Percentiles rank a stretch among this genome's conserved stretches.
Evolutionary conservation across 2,888 invertebrate species (phyloP).

Genomic region (Orthonychiurus folsomi): DNA sequence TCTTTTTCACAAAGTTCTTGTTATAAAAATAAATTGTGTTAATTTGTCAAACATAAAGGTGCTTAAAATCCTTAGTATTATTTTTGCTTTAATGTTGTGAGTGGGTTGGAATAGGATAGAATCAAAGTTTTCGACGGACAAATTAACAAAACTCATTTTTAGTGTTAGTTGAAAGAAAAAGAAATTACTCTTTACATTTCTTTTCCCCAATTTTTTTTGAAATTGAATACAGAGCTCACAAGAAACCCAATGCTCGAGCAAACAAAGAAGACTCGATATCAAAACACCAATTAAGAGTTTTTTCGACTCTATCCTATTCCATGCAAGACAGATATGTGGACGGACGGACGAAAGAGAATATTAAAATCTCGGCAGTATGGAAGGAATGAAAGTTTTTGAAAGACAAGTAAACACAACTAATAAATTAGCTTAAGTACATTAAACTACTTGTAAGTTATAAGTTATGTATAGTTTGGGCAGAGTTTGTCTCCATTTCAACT

Average conservation of each 20-base stretch:
- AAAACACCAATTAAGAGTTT: not conserved
- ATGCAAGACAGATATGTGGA: no score
- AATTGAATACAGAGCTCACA: not conserved
- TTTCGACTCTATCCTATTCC: conserved; percentile 1
- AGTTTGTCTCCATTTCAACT: no score
- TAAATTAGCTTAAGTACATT: no score
- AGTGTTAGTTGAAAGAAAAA: not conserved
- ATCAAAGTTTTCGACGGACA: not conserved
- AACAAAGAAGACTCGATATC: not conserved
- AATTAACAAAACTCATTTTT: not conserved
- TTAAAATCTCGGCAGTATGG: no score
- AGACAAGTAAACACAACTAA: no score
- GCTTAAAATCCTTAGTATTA: not conserved
- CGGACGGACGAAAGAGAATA: no score
- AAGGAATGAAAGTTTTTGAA: no score
- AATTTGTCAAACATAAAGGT: not conserved
- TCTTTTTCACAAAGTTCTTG: not conserved
- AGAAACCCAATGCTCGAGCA: not conserved
- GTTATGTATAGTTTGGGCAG: no score
- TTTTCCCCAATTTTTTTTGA: not conserved
- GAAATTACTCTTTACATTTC: not conserved
- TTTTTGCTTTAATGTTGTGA: no score
- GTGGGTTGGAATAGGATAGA: conserved; percentile 1
- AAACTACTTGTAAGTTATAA: no score
- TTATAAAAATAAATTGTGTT: not conserved